A percentile compares a stretch with the other conserved stretches of the same genome.
phyloP scores from a whole-genome alignment of 2,888 invertebrate species.

The Amblyjoppa proteus region DNA sequence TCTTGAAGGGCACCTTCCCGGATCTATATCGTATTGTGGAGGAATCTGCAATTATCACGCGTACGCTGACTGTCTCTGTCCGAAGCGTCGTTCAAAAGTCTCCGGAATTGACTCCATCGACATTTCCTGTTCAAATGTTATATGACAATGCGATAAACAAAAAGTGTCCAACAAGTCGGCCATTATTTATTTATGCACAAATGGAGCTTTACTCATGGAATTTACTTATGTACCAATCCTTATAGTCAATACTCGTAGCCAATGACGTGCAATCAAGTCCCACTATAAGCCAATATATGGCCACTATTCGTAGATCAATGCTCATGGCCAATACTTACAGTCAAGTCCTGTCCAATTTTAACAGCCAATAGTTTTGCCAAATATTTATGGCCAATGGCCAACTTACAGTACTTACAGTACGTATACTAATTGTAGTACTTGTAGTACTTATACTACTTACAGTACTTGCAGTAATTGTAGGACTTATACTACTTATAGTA shows the following conservation, averaged over 20 bases:
- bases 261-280: too few relatives aligned
- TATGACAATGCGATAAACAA: background rate
- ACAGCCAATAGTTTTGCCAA: background rate
- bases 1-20: slow-evolving; percentile 48
- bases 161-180: too few relatives aligned
- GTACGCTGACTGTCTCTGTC: background rate
- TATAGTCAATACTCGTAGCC: too few relatives aligned
- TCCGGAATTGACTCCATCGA: background rate
- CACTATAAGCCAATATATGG: background rate
- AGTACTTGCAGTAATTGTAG: too few relatives aligned
- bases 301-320: background rate
- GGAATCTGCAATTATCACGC: slow-evolving; percentile 2
- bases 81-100: background rate
- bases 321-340: background rate
- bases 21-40: slow-evolving; percentile 11
- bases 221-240: background rate
- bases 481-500: too few relatives aligned
- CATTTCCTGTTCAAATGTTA: background rate
- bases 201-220: too few relatives aligned
- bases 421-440: too few relatives aligned
- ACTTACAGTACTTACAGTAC: too few relatives aligned
- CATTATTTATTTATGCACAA: too few relatives aligned
- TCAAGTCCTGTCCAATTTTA: too few relatives aligned
- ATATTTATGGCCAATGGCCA: too few relatives aligned
- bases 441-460: too few relatives aligned